A percentile compares a stretch with the other conserved stretches of the same genome.
Evolutionary conservation across 2,888 invertebrate genomes (phyloP).

Genomic region (Drosophila anceps): DNA sequence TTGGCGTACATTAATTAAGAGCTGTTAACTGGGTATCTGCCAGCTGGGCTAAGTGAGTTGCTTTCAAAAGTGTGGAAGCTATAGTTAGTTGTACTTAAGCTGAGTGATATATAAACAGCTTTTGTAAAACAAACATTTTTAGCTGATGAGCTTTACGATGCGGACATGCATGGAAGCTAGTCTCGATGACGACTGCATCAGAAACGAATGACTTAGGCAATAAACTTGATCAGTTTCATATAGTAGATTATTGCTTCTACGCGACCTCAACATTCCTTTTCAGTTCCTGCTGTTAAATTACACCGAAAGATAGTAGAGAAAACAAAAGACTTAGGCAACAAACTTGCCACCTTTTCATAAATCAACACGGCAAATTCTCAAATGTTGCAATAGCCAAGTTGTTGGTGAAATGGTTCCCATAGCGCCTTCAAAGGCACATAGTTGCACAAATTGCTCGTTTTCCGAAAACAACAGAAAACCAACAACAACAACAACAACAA

Average conservation of each 20-base stretch:
- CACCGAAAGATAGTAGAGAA: slow-evolving; percentile 7
- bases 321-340: slow-evolving; percentile 49
- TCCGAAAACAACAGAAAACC: slow-evolving; percentile 43
- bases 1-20: not conserved
- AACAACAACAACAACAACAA: slow-evolving; percentile 26
- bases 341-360: slow-evolving; percentile 60
- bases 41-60: not conserved
- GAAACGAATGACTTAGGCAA: slow-evolving; percentile 71
- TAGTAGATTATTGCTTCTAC: not conserved
- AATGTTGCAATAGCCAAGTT: slow-evolving; percentile 29
- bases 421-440: slow-evolving; percentile 60
- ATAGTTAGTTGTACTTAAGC: slow-evolving; percentile 24
- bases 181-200: not conserved
- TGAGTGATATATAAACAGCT: not conserved
- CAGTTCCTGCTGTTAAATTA: slow-evolving; percentile 1
- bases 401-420: slow-evolving; percentile 75
- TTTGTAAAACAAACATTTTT: not conserved
- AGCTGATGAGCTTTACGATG: not conserved
- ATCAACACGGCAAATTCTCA: slow-evolving; percentile 55
- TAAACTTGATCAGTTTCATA: slow-evolving; percentile 49
- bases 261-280: not conserved
- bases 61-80: slow-evolving; percentile 42
- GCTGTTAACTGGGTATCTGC: not conserved
- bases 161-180: not conserved
- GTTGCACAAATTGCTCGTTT: slow-evolving; percentile 76